Base-by-base conservation (phyloP, 2,113 vertebrate genomes). In the Grammomys dolichurus region DNA sequence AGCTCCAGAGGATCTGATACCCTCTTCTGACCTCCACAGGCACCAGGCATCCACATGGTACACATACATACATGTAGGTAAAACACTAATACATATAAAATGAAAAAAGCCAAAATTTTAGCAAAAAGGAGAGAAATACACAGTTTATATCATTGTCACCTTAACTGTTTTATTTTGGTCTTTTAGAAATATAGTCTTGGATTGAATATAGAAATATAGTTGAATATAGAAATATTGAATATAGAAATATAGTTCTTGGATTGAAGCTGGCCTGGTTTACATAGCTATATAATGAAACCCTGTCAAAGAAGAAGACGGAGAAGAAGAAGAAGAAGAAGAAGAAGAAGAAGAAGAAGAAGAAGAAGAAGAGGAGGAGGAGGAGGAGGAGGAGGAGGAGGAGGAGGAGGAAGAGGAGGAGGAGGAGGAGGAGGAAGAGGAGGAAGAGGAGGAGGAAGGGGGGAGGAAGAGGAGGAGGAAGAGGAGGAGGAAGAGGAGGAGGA, bases 371-470 rank as follows among this genome's bases (percentile, higher is more conserved):
- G 3, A 16, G 43, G 24, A 7, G 3, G 0, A 26, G 6, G 5
- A 60, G 58, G 6, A 16, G 3, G 4, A 2, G 7, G 3, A 4
- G 8, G 8, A 40, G 0, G 7, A 3, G 19, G 5, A 43, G 40
- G 4, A 14, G 24, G 24, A 13, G 5, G 4, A 11, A 3, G 1
- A 24, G 4, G 1, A 13, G 5, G 24, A 1, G 1, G 2, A 13
- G 2, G 3, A 8, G 7, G 6, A 9, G 31, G 16, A 9, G 2
- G 17, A 5, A 33, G 63, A 26, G 31, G 10, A 51, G 1, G 28
- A 9, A 46, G 9, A 26, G 7, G 17, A 14, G 28, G 17, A n/a
- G 77, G 3, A 24, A 9, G 19, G 19, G 24, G 7, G 2, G 58
- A 10, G 12, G 14, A 16, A 22, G 24, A 3, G 1, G 2, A 12